Percentiles rank a stretch among this genome's conserved stretches.
Evolutionary conservation across 1,140 invertebrate species (phyloP).

Genomic region (Heliconius nattereri): DNA sequence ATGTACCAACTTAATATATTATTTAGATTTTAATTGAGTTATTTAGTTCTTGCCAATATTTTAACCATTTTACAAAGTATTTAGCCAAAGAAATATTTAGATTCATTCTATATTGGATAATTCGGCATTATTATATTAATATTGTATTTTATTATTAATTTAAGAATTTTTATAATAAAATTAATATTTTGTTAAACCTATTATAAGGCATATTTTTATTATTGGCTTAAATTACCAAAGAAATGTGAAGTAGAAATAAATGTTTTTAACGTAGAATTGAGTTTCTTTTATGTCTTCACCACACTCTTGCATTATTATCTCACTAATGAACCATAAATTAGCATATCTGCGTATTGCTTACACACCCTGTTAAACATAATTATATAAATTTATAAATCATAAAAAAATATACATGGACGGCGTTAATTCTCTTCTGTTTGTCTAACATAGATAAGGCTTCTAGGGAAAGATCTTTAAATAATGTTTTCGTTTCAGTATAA

Average conservation of each 20-base stretch:
- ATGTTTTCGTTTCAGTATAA: too few relatives aligned
- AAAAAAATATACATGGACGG: too few relatives aligned
- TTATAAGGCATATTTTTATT: constrained; percentile 23
- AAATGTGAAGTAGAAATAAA: constrained; percentile 15
- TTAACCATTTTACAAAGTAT: constrained; percentile 21
- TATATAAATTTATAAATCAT: too few relatives aligned
- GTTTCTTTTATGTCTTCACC: not conserved
- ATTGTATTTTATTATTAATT: not conserved
- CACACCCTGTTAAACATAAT: too few relatives aligned
- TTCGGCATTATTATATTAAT: constrained; percentile 8
- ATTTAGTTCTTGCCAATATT: constrained; percentile 26
- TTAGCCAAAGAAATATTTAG: constrained; percentile 27
- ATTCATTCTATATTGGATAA: not conserved
- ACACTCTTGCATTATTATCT: not conserved
- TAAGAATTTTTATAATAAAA: not conserved
- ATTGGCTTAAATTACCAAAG: constrained; percentile 27
- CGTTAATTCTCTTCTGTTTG: too few relatives aligned
- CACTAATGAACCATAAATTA: not conserved
- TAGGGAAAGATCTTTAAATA: too few relatives aligned
- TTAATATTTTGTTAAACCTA: not conserved
- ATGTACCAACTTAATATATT: constrained; percentile 1
- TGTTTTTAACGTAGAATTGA: constrained; percentile 1
- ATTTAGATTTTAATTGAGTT: not conserved
- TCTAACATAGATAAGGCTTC: too few relatives aligned
- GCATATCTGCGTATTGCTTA: not conserved